Evolutionary conservation across 2,888 invertebrate species (phyloP).

Genomic region (Thysanoteuthis rhombus): DNA sequence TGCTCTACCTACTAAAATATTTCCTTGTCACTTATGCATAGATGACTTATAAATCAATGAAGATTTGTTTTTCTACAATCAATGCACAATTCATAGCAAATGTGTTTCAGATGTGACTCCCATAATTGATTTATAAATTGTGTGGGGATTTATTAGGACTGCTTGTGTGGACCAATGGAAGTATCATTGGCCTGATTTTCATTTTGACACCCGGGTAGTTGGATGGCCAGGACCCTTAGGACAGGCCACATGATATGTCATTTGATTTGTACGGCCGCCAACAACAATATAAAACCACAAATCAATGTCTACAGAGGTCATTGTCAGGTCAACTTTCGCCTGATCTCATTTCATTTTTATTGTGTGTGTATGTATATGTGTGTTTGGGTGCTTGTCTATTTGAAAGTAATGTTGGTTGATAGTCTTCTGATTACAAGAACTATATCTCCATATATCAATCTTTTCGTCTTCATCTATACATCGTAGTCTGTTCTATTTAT

Average conservation of each 20-base stretch:
- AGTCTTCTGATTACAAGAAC: neutral
- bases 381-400: neutral
- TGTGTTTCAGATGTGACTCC: neutral
- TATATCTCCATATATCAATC: too few relatives aligned
- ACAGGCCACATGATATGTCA: neutral
- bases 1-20: neutral
- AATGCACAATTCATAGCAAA: neutral
- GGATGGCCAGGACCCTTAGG: neutral
- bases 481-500: neutral
- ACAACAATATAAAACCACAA: constrained; percentile 12
- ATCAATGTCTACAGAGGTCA: neutral
- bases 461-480: neutral
- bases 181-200: neutral
- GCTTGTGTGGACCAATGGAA: neutral
- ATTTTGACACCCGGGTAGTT: neutral
- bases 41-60: neutral
- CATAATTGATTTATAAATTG: neutral
- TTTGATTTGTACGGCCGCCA: neutral
- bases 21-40: neutral
- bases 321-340: neutral
- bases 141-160: neutral
- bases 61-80: neutral
- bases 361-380: neutral
- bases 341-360: neutral
- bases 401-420: neutral